phyloP scores from a whole-genome alignment of 1,140 invertebrate species.

The Achatina immaculata region DNA sequence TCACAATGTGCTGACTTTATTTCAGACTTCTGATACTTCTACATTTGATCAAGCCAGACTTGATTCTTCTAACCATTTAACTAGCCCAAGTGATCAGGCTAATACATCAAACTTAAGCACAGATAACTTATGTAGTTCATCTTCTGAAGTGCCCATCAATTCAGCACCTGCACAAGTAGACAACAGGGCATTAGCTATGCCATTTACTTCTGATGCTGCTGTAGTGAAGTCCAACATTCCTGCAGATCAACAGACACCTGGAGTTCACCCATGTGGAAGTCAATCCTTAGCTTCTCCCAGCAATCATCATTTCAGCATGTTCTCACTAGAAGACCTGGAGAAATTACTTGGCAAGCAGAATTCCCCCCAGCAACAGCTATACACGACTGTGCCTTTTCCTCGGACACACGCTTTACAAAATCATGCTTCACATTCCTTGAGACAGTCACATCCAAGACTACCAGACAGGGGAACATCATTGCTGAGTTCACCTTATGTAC shows the following conservation, averaged over 20 bases:
- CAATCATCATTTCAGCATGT: constrained; percentile 11
- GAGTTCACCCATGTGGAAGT: background rate
- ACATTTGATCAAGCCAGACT: background rate
- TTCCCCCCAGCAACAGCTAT: background rate
- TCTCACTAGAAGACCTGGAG: constrained; percentile 36
- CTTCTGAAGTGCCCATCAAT: too few relatives aligned
- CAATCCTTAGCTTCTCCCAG: background rate
- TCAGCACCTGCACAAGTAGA: too few relatives aligned
- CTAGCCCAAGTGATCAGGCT: too few relatives aligned
- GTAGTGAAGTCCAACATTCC: too few relatives aligned
- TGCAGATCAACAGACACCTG: too few relatives aligned
- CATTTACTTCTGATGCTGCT: too few relatives aligned
- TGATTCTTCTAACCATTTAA: too few relatives aligned
- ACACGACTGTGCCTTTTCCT: background rate
- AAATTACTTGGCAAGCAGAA: constrained; percentile 24
- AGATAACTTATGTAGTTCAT: too few relatives aligned
- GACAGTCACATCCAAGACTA: constrained; percentile 1
- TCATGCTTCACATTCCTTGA: background rate
- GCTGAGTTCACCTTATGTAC: background rate
- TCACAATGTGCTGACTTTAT: background rate
- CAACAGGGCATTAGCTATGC: too few relatives aligned
- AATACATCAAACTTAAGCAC: too few relatives aligned
- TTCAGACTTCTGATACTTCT: background rate
- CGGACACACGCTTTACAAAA: constrained; percentile 10
- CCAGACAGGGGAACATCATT: background rate